A percentile compares a stretch with the other conserved stretches of the same genome.
These are phyloP conservation scores for Lithodes maja DNA, from an alignment of 2,888 invertebrate species.

Conservation along the genomic window DNA sequence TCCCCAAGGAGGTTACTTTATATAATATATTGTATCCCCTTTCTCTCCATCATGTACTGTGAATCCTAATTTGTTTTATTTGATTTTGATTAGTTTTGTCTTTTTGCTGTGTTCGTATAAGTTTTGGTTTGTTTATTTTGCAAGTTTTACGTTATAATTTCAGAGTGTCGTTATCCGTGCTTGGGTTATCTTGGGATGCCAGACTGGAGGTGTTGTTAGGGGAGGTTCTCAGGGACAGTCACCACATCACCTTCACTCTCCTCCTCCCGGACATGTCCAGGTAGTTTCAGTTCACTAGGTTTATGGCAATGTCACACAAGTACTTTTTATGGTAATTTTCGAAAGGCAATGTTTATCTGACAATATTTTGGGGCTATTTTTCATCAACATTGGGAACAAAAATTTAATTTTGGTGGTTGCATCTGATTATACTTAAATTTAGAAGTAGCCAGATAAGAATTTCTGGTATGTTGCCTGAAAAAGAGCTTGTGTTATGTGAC, in stretches of 20 bases:
- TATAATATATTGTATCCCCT: too few species aligned
- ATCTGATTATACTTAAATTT: too few species aligned
- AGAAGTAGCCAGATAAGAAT: too few species aligned
- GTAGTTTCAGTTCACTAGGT: constrained; percentile 4
- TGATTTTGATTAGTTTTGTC: too few species aligned
- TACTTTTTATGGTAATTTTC: too few species aligned
- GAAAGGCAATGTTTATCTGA: neutral
- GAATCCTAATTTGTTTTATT: too few species aligned
- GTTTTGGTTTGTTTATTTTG: neutral
- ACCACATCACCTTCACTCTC: constrained; percentile 41
- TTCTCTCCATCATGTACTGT: too few species aligned
- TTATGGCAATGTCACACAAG: too few species aligned
- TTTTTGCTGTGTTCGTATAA: too few species aligned
- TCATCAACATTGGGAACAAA: neutral
- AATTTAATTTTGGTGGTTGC: neutral
- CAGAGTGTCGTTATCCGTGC: constrained; percentile 48
- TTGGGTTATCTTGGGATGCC: constrained; percentile 54
- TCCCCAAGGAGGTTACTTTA: too few species aligned
- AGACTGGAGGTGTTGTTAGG: constrained; percentile 44
- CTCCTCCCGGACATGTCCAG: constrained; percentile 56
- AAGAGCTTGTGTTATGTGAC: too few species aligned
- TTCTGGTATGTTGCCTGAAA: too few species aligned
- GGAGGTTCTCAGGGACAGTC: constrained; percentile 37
- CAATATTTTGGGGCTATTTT: neutral
- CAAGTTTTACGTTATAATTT: neutral